Percentiles rank a stretch among this genome's conserved stretches.
These are phyloP conservation scores for Paralvinella palmiformis DNA, from an alignment of 1,140 invertebrate species.

Conservation along the genomic window DNA sequence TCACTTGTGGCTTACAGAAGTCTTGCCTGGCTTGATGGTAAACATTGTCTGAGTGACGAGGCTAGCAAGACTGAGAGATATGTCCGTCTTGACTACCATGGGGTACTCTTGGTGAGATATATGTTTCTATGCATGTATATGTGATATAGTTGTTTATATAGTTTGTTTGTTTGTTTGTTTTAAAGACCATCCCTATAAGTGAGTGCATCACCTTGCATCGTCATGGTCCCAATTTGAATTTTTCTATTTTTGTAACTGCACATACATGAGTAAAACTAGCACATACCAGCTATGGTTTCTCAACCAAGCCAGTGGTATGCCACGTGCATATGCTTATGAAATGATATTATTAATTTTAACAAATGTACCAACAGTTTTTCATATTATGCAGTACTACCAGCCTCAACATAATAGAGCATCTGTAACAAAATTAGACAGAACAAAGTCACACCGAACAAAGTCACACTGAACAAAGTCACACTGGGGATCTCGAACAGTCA, in stretches of 20 bases:
- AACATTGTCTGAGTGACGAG: slow-evolving; percentile 22
- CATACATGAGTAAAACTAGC: neutral
- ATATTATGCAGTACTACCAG: too few relatives aligned
- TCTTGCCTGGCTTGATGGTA: slow-evolving; percentile 23
- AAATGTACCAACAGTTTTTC: too few relatives aligned
- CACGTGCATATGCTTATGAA: too few relatives aligned
- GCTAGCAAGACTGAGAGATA: slow-evolving; percentile 14
- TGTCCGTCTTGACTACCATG: slow-evolving; percentile 28
- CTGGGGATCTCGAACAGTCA: too few relatives aligned
- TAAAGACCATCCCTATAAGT: too few relatives aligned
- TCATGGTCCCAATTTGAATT: neutral
- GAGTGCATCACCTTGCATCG: neutral
- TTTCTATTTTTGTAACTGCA: neutral
- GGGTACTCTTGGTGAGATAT: slow-evolving; percentile 24
- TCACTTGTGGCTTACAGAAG: slow-evolving; percentile 26
- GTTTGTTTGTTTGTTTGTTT: neutral
- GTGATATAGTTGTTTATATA: neutral
- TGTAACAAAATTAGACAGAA: too few relatives aligned
- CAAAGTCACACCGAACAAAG: too few relatives aligned
- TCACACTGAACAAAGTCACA: too few relatives aligned
- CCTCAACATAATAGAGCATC: too few relatives aligned
- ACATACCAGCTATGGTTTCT: too few relatives aligned
- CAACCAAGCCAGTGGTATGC: too few relatives aligned
- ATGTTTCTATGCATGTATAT: neutral
- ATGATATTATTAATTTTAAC: too few relatives aligned